These are phyloP conservation scores for Barbus barbus DNA, from an alignment of 2,113 vertebrate species.

Conservation along the genomic window DNA sequence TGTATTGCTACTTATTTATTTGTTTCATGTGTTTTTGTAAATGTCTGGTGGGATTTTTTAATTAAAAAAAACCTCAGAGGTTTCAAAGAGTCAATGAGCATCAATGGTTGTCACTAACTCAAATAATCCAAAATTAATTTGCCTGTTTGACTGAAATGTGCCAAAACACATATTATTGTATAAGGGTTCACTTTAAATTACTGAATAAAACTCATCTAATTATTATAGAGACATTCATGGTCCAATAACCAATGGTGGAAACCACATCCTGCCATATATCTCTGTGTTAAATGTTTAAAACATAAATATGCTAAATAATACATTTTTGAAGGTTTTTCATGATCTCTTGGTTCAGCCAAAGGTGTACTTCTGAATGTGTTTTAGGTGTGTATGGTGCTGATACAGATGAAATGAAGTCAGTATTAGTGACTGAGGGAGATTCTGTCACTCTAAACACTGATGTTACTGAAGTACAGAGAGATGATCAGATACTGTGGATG, in stretches of 20 bases:
- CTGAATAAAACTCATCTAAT: background rate
- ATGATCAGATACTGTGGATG: background rate
- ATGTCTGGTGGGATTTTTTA: background rate
- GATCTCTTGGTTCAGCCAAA: background rate
- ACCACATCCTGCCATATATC: background rate
- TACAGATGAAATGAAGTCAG: background rate
- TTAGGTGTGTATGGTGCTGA: background rate
- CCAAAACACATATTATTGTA: background rate
- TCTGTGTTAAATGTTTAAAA: background rate
- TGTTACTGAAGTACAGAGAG: background rate
- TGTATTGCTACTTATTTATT: background rate
- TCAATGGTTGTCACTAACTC: background rate
- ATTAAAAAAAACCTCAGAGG: background rate
- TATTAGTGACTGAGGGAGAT: constrained; percentile 13
- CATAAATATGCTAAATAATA: background rate
- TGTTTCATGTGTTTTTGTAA: background rate
- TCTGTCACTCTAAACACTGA: constrained; percentile 4
- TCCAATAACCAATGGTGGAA: too few species aligned
- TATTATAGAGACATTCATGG: too few species aligned
- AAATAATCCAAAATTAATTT: background rate
- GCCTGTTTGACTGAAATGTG: background rate
- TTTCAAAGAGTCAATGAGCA: background rate
- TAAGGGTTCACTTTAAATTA: background rate
- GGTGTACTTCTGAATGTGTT: background rate
- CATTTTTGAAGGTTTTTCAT: background rate